A percentile compares a stretch with the other conserved stretches of the same genome.
Evolutionary conservation across 2,888 invertebrate genomes (phyloP).

Genomic region (Nysson spinosus): DNA sequence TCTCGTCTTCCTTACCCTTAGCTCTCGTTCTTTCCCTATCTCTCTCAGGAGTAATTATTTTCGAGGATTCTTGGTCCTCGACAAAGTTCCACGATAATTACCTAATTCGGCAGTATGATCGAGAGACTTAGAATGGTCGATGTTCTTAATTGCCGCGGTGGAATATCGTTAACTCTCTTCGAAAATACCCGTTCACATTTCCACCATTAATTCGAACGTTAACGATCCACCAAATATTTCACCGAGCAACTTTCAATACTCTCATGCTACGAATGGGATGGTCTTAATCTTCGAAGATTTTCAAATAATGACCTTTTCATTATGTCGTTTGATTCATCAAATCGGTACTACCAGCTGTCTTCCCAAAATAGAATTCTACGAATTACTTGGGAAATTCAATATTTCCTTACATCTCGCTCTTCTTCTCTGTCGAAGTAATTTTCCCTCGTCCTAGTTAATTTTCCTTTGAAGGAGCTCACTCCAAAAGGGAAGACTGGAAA

Average conservation of each 20-base stretch:
- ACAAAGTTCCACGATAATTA: constrained; percentile 17
- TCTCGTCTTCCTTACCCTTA: not conserved
- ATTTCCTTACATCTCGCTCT: constrained; percentile 6
- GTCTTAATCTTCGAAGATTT: too few species aligned
- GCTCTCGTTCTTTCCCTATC: not conserved
- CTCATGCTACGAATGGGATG: too few species aligned
- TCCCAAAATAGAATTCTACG: constrained; percentile 6
- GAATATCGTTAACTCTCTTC: not conserved
- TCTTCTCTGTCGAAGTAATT: too few species aligned
- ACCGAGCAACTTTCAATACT: too few species aligned
- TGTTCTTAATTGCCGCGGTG: not conserved
- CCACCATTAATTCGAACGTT: not conserved
- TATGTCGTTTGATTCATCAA: too few species aligned
- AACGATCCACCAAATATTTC: too few species aligned
- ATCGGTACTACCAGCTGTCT: constrained; percentile 7
- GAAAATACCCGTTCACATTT: not conserved
- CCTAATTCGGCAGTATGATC: constrained; percentile 19
- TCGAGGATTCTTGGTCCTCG: not conserved
- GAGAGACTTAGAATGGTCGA: constrained; percentile 6
- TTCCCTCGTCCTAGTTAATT: too few species aligned
- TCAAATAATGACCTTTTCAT: too few species aligned
- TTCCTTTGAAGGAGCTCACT: too few species aligned
- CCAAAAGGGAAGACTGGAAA: not conserved
- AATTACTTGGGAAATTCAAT: constrained; percentile 11
- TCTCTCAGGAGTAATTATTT: constrained; percentile 16